Conservation (phyloP, 2,888 invertebrate genomes). For the Drosophila basisetae region DNA sequence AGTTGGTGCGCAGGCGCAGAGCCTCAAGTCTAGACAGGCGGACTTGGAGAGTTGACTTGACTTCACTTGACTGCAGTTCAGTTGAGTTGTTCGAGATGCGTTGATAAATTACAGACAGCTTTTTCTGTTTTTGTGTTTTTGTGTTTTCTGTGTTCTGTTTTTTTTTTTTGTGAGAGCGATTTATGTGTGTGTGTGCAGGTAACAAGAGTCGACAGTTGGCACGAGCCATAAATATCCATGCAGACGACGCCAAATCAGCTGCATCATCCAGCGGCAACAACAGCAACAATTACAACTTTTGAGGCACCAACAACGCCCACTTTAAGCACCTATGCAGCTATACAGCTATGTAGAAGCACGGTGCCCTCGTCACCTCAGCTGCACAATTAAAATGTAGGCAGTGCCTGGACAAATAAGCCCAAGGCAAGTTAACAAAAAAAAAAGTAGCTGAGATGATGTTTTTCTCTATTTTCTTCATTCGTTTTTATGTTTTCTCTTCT, state of each 20-base stretch:
- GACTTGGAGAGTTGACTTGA: slow-evolving; percentile 16
- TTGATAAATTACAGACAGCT: slow-evolving; percentile 69
- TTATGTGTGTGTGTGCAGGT: slow-evolving; percentile 49
- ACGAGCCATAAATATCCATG: slow-evolving; percentile 76
- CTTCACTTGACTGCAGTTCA: slow-evolving; percentile 26
- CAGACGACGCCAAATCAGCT: slow-evolving; percentile 65
- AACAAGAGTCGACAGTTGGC: slow-evolving; percentile 73
- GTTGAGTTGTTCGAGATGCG: slow-evolving; percentile 66
- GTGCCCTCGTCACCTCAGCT: slow-evolving; percentile 42
- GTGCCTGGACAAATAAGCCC: slow-evolving; percentile 63
- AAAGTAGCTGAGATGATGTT: slow-evolving; percentile 17
- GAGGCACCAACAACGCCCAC: slow-evolving; percentile 67
- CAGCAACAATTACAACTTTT: slow-evolving; percentile 65
- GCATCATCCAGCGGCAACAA: slow-evolving; percentile 61
- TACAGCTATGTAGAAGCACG: slow-evolving; percentile 1
- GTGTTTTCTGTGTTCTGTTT: slow-evolving; percentile 19
- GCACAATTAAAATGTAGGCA: slow-evolving; percentile 66
- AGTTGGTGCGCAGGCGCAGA: slow-evolving; percentile 10
- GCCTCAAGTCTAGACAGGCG: slow-evolving; percentile 37
- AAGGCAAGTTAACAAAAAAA: slow-evolving; percentile 40
- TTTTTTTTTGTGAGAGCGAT: slow-evolving; percentile 32
- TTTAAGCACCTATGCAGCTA: slow-evolving; percentile 65
- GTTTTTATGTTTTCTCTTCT: slow-evolving; percentile 58
- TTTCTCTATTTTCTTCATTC: slow-evolving; percentile 25
- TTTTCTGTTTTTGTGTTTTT: slow-evolving; percentile 10